Conservation (phyloP, 2,797 vertebrate genomes). For the Pithecia hirsuta region DNA sequence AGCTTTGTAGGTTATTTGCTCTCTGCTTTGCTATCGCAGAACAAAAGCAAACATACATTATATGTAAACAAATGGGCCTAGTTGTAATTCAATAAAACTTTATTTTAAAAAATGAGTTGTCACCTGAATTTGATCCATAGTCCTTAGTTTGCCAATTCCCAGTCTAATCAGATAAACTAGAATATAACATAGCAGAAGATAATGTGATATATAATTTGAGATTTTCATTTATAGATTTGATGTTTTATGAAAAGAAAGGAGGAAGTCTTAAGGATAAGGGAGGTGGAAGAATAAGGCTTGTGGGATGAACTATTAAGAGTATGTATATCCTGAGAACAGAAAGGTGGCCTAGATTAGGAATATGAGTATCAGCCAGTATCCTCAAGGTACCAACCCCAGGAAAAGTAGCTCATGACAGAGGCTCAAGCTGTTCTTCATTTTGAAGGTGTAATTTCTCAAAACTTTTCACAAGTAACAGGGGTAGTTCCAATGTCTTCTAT, state of each 20-base stretch:
- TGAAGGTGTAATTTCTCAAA: neutral
- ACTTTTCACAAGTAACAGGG: neutral
- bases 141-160: neutral
- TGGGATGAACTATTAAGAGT: neutral
- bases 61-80: neutral
- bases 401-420: neutral
- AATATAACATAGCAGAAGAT: neutral
- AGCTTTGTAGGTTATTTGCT: rapidly evolving
- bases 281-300: neutral
- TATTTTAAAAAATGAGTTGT: neutral
- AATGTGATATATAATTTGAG: neutral
- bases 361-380: neutral
- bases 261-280: neutral
- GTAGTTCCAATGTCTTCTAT: neutral
- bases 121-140: neutral
- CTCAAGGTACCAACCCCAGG: neutral
- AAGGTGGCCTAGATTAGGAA: neutral
- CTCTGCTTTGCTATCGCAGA: neutral
- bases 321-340: neutral
- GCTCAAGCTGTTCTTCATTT: neutral
- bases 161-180: neutral
- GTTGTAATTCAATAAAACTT: neutral
- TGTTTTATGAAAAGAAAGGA: neutral
- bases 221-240: neutral
- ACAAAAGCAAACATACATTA: neutral